Evolutionary conservation across 2,113 vertebrate species (phyloP), one percentile per base, ranked within the genome.

Genomic region (Thalassoma bifasciatum): DNA sequence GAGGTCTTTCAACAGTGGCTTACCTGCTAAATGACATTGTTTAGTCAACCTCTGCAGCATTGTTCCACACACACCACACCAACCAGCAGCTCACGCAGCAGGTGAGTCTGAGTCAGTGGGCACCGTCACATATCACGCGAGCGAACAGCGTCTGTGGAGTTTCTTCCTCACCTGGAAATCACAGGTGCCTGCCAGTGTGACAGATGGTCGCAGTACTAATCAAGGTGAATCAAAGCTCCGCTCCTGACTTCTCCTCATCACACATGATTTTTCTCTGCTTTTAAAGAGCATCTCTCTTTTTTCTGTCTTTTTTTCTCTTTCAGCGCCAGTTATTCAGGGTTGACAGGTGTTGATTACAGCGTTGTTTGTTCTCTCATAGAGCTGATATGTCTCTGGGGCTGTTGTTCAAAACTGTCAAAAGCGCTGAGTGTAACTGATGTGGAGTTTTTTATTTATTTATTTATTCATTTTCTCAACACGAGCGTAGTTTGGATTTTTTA

Each of bases 201-300:
- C 89, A 86, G 85, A 87, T 83, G 81, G 82, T 60, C 53, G 9
- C 7, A 5, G 52, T 10, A 34, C 52, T 46, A 46, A 71, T 86
- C 83, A 80, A 83, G 83, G 76, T 82, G 81, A 85, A 78, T 60
- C 78, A 78, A 65, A 77, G 54, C 30, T 19, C 37, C 23, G 30
- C 14, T 64, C 34, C 16, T 42, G 26, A 60, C 21, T 64, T 40
- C 8, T 37, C 44, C 44, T 17, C 44, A 46, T 46, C 34, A 34
- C 66, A 34, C 8, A 62, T 62, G 24, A 44, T 38, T 54, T 64
- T 60, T 9, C 59, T 36, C 3, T 21, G 26, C 19, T 10, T 36
- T 66, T 63, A 21, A 11, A 53, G 49, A 1, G 21, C 30, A 19
- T 37, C 26, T 42, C 23, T 30, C 19, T 56, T 13, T 62, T 52